Evolutionary conservation across 2,888 invertebrate genomes (phyloP), one percentile per base, ranked within the genome.

Genomic region (Julus scanicus): DNA sequence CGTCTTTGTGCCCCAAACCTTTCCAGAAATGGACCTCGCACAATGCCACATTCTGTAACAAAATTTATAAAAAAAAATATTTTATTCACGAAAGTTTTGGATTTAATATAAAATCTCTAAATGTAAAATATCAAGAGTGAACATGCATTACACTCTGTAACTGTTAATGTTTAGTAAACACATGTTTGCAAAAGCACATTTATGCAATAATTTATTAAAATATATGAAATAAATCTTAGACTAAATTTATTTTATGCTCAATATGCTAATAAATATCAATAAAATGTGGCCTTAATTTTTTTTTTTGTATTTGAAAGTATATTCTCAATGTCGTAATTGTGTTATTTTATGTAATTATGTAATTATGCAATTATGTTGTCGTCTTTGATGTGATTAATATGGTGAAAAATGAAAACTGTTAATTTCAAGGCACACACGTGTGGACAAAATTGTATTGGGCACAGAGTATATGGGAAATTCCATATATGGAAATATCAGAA

Each of bases 1-100:
- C 88, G 53, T 53, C 88, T 88, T 71, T 88, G 88, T 15, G 88
- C 88, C 48, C 88, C 88, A 71, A 88, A 88, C 57, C 88, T n/a
- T 84, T 88, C 88, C 84, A 88, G 40, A 20, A 88, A 88, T 53
- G 88, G 88, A 84, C 88, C 88, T 83, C 88, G 63, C 0, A 88
- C 88, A 49, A 88, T 87, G 11, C 88, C 88, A 53, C 88, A 88
- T 87, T 88, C 88, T 88, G 39, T 17, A 49, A 11, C 8, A 44
- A 86, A 84, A n/a, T n/a, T 9, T 13, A 39, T 40, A 40, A 17
- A 44, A 85, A 20, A 85, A 20, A 20, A 40, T 44, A 85, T 40
- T 40, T n/a, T 1, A 49, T 20, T 71, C 20, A 29, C n/a, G 29
- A 1, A 29, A 71, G 1, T 4, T 29, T n/a, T 29, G 8, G 29